Conservation (phyloP, 2,888 invertebrate species). For the Ectobius pallidus region DNA sequence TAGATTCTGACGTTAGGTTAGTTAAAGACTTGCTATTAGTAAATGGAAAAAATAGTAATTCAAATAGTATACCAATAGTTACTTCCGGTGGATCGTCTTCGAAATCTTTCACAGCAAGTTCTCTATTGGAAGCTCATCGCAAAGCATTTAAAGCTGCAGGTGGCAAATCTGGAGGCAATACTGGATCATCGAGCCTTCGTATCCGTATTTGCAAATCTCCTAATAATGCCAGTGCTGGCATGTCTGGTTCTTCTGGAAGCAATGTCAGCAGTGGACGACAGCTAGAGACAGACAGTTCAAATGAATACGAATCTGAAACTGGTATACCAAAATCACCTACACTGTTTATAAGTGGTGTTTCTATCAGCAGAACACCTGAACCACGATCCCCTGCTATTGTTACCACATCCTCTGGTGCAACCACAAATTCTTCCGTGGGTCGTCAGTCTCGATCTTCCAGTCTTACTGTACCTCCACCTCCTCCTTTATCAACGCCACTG, state of each 20-base stretch:
- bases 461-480: slow-evolving; percentile 57
- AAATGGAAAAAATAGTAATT: slow-evolving; percentile 1
- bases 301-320: slow-evolving; percentile 63
- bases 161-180: slow-evolving; percentile 39
- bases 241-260: background rate
- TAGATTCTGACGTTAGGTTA: background rate
- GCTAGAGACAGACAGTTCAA: slow-evolving; percentile 59
- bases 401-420: slow-evolving; percentile 44
- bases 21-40: background rate
- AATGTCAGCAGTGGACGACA: slow-evolving; percentile 10
- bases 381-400: slow-evolving; percentile 55
- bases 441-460: slow-evolving; percentile 59
- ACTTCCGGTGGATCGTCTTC: background rate
- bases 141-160: slow-evolving; percentile 44
- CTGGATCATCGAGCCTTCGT: slow-evolving; percentile 24
- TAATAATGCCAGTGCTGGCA: slow-evolving; percentile 11
- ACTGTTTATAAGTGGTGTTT: slow-evolving; percentile 63
- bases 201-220: slow-evolving; percentile 46
- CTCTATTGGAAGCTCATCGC: slow-evolving; percentile 42
- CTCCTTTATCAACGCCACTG: slow-evolving; percentile 38
- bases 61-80: background rate
- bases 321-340: slow-evolving; percentile 63
- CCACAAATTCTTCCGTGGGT: slow-evolving; percentile 49
- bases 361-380: slow-evolving; percentile 62
- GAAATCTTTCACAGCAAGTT: slow-evolving; percentile 26